phyloP scores from a whole-genome alignment of 2,797 vertebrate genomes.

The Thaleichthys pacificus region DNA sequence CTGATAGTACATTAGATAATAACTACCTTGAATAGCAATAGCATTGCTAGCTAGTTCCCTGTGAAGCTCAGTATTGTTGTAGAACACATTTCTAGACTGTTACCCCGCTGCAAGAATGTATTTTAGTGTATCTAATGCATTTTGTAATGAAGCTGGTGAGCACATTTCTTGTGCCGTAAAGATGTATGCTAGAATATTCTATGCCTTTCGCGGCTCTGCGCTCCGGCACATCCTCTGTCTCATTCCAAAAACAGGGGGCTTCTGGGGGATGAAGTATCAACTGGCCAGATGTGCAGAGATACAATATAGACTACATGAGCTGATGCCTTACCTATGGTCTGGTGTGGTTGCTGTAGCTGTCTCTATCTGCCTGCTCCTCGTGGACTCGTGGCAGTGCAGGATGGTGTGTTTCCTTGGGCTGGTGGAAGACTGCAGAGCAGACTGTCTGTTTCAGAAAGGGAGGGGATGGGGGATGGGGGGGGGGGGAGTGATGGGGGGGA shows the following conservation, averaged over 20 bases:
- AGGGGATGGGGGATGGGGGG: background rate
- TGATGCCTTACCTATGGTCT: background rate
- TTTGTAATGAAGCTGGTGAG: background rate
- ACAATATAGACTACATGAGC: background rate
- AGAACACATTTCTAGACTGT: no score
- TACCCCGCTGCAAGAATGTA: background rate
- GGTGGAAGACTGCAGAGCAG: background rate
- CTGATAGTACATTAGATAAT: background rate
- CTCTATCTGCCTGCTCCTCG: background rate
- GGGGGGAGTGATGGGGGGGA: constrained; percentile 37
- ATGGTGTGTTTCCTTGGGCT: background rate
- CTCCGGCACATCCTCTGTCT: background rate
- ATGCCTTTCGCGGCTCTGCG: background rate
- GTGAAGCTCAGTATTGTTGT: background rate
- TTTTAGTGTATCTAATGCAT: no score
- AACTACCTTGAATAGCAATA: no score
- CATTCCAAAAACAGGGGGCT: background rate
- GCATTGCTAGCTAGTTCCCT: background rate
- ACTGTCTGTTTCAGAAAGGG: background rate
- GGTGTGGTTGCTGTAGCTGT: background rate
- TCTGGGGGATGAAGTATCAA: background rate
- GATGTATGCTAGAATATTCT: background rate
- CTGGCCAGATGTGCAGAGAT: background rate
- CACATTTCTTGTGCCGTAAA: background rate
- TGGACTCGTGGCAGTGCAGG: background rate